These are phyloP conservation scores for Dunckerocampus dactyliophorus DNA, from an alignment of 2,113 vertebrate species.

Conservation along the genomic window DNA sequence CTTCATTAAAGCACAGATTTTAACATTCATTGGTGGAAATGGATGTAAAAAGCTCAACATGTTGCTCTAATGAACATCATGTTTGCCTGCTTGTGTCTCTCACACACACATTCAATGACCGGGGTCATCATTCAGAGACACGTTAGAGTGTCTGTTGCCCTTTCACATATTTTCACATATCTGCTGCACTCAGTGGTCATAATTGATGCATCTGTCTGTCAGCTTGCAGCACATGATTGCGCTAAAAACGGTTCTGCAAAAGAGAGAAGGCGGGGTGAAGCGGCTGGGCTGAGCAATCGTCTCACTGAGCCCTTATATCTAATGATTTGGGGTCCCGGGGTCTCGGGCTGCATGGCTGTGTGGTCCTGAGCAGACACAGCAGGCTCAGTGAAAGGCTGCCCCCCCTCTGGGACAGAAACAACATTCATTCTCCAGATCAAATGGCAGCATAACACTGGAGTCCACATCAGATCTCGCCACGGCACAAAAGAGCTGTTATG, in stretches of 20 bases:
- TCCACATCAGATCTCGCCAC: slow-evolving; percentile 37
- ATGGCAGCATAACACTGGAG: slow-evolving; percentile 52
- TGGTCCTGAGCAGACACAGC: slow-evolving; percentile 65
- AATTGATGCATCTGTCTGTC: slow-evolving; percentile 91
- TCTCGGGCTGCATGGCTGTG: slow-evolving; percentile 56
- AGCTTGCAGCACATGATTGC: slow-evolving; percentile 84
- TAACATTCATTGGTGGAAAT: neutral
- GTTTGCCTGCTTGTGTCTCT: slow-evolving; percentile 1
- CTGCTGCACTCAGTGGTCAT: slow-evolving; percentile 82
- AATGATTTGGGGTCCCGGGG: slow-evolving; percentile 62
- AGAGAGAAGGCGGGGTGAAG: slow-evolving; percentile 15
- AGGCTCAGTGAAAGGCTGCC: slow-evolving; percentile 50
- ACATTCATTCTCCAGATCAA: slow-evolving; percentile 62
- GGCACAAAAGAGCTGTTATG: slow-evolving; percentile 61
- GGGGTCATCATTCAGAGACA: slow-evolving; percentile 72
- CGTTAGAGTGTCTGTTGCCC: slow-evolving; percentile 78
- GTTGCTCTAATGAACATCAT: neutral
- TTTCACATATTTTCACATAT: slow-evolving; percentile 86
- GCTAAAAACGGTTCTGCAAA: slow-evolving; percentile 67
- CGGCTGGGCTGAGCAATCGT: slow-evolving; percentile 36
- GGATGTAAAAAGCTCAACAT: neutral
- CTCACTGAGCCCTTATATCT: slow-evolving; percentile 61
- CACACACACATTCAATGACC: slow-evolving; percentile 54
- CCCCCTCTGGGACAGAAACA: slow-evolving; percentile 55
- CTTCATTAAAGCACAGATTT: slow-evolving; percentile 3